A percentile compares a stretch with the other conserved stretches of the same genome.
phyloP scores from a whole-genome alignment of 1,140 invertebrate genomes.

The Physella acuta region DNA sequence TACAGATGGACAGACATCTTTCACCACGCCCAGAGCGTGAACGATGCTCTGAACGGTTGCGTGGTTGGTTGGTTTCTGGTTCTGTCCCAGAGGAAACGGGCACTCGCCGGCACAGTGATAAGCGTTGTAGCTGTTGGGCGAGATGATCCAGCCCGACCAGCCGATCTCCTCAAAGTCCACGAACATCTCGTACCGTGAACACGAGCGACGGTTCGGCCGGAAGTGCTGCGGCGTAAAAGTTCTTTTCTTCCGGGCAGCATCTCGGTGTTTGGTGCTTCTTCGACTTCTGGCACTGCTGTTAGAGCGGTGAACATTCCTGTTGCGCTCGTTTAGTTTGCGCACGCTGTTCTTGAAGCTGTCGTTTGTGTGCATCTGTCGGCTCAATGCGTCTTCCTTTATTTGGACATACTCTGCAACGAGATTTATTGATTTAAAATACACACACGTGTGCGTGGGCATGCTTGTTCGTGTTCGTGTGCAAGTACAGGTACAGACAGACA shows the following conservation, averaged over 20 bases:
- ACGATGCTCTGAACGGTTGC: slow-evolving; percentile 71
- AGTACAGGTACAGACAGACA: too few relatives aligned
- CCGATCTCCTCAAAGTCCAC: slow-evolving; percentile 70
- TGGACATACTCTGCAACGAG: slow-evolving; percentile 48
- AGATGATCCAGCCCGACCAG: slow-evolving; percentile 66
- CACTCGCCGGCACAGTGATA: slow-evolving; percentile 70
- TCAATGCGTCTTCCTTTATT: slow-evolving; percentile 47
- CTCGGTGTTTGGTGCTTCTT: slow-evolving; percentile 23
- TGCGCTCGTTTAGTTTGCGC: slow-evolving; percentile 45
- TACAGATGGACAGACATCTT: slow-evolving; percentile 54
- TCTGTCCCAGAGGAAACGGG: slow-evolving; percentile 64
- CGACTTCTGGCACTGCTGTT: slow-evolving; percentile 9
- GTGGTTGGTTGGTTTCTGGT: slow-evolving; percentile 69
- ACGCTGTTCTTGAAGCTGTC: slow-evolving; percentile 39
- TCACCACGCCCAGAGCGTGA: slow-evolving; percentile 64
- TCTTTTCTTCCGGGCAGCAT: slow-evolving; percentile 36
- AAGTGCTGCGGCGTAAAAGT: slow-evolving; percentile 36
- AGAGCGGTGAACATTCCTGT: slow-evolving; percentile 21
- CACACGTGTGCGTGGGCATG: too few relatives aligned
- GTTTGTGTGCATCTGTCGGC: slow-evolving; percentile 24
- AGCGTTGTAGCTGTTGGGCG: slow-evolving; percentile 69
- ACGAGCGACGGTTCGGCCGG: slow-evolving; percentile 42
- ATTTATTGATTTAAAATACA: too few relatives aligned
- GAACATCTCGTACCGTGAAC: slow-evolving; percentile 58
- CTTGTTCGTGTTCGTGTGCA: too few relatives aligned